phyloP scores from a whole-genome alignment of 2,797 vertebrate genomes.

The Microhierax caerulescens region DNA sequence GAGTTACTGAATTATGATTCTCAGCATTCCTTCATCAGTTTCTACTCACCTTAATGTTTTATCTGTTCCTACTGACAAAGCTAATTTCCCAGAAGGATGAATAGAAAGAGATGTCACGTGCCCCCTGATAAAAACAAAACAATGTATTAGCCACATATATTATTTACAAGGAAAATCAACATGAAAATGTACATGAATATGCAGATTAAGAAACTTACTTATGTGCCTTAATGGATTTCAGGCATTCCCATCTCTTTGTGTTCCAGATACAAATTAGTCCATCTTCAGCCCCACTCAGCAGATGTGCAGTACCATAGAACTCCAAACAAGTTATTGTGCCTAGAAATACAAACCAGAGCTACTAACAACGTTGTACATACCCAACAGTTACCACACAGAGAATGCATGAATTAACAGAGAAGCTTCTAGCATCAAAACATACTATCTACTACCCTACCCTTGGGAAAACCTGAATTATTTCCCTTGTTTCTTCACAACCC shows the following conservation, averaged over 20 bases:
- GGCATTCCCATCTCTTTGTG: conserved; percentile 93
- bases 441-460: neutral
- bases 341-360: conserved; percentile 19
- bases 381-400: neutral
- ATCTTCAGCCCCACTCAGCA: conserved; percentile 93
- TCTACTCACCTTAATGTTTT: conserved; percentile 88
- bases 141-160: neutral
- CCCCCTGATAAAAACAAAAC: conserved; percentile 78
- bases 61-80: conserved; percentile 94
- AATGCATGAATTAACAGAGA: neutral
- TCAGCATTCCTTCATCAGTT: neutral
- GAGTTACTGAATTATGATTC: neutral
- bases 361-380: neutral
- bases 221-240: conserved; percentile 92
- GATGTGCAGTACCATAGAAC: conserved; percentile 87
- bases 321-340: conserved; percentile 86
- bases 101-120: conserved; percentile 90
- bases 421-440: neutral
- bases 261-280: conserved; percentile 94
- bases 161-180: neutral
- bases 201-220: conserved; percentile 77
- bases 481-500: neutral
- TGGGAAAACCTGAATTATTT: neutral
- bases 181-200: rapidly evolving
- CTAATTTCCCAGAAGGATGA: conserved; percentile 95